Conservation (phyloP, 2,113 vertebrate genomes). For the Lepisosteus oculatus region DNA sequence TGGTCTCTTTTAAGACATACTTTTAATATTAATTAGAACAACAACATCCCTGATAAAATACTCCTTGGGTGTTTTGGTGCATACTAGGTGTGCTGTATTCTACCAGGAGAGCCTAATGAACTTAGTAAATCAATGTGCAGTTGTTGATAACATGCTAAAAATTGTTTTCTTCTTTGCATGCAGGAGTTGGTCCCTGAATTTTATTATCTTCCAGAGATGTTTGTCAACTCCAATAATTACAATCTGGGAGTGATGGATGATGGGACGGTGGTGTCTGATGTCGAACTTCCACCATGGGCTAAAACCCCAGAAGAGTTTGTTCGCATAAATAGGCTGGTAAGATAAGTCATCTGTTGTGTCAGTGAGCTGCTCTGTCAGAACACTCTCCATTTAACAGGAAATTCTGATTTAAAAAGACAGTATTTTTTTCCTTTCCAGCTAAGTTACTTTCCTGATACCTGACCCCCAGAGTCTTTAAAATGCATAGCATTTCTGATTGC, state of each 20-base stretch:
- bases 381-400: conserved; percentile 24
- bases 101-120: too few relatives aligned
- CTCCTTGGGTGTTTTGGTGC: too few relatives aligned
- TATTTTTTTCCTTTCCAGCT: conserved; percentile 57
- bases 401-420: conserved; percentile 51
- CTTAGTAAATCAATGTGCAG: too few relatives aligned
- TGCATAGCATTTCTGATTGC: conserved; percentile 1
- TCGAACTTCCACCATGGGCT: conserved; percentile 97
- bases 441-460: conserved; percentile 50
- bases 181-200: conserved; percentile 98
- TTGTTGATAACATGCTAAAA: too few relatives aligned
- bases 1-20: too few relatives aligned
- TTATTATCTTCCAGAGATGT: conserved; percentile 98
- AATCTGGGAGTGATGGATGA: conserved; percentile 98
- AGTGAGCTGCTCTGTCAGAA: conserved; percentile 21
- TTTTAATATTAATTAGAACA: too few relatives aligned
- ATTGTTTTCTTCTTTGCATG: conserved; percentile 31
- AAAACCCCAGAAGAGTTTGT: conserved; percentile 97
- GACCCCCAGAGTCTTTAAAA: conserved; percentile 34
- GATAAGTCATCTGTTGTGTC: conserved; percentile 43
- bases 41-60: too few relatives aligned
- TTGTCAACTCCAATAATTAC: conserved; percentile 93
- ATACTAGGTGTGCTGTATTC: too few relatives aligned
- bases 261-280: conserved; percentile 86
- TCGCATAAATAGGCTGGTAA: conserved; percentile 92